Evolutionary conservation across 2,113 vertebrate species (phyloP).

Genomic region (Crocuta crocuta): DNA sequence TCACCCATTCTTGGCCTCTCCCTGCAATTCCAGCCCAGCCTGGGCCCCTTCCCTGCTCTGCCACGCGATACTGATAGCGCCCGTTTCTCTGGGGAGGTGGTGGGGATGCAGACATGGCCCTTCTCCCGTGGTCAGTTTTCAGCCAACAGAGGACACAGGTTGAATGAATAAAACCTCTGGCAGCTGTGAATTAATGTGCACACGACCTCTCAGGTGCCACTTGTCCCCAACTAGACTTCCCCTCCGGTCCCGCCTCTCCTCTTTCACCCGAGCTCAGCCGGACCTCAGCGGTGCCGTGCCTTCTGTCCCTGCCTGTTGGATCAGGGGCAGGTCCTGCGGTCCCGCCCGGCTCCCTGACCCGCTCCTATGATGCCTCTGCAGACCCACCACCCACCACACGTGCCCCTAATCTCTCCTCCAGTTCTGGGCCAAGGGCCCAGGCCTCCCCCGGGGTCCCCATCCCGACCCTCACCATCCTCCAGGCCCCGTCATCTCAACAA

Average conservation of each 20-base stretch:
- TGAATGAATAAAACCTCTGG: too few species aligned
- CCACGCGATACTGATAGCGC: not conserved
- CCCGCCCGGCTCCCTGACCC: fast-evolving
- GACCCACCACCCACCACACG: not conserved
- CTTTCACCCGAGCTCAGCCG: not conserved
- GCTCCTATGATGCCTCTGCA: fast-evolving
- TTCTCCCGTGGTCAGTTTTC: not conserved
- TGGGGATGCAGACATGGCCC: not conserved
- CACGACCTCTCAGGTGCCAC: too few species aligned
- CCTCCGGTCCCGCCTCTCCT: too few species aligned
- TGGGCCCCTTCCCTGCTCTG: fast-evolving
- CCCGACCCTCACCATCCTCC: too few species aligned
- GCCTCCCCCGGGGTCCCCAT: not conserved
- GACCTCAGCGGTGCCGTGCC: not conserved
- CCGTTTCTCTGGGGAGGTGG: fast-evolving
- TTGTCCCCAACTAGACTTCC: not conserved
- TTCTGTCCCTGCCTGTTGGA: fast-evolving
- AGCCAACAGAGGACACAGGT: not conserved
- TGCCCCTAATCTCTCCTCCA: not conserved
- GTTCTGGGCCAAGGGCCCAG: not conserved
- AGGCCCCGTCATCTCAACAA: fast-evolving
- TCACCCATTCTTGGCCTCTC: not conserved
- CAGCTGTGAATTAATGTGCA: not conserved
- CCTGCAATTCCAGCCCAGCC: not conserved
- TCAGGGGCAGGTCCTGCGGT: not conserved